phyloP scores from a whole-genome alignment of 1,140 invertebrate genomes.

The Drosophila pachea region DNA sequence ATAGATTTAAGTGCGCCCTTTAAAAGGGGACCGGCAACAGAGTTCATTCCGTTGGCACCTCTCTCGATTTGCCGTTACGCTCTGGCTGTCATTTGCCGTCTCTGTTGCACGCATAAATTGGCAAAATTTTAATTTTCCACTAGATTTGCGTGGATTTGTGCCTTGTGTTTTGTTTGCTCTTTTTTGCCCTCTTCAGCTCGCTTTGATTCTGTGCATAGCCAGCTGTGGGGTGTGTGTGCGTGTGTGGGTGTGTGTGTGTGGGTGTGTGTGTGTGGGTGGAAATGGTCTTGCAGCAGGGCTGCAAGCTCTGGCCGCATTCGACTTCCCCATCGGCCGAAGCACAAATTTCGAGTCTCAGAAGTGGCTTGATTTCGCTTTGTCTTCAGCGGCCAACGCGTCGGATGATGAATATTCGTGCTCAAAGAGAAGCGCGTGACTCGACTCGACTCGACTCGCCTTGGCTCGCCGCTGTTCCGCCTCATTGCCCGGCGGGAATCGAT shows the following conservation, averaged over 20 bases:
- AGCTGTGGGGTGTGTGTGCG: background rate
- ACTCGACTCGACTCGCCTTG: no score
- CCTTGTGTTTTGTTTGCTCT: constrained; percentile 19
- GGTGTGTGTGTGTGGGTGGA: background rate
- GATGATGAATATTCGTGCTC: constrained; percentile 24
- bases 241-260: background rate
- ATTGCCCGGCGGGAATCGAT: background rate
- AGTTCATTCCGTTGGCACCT: background rate
- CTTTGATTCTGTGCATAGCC: constrained; percentile 21
- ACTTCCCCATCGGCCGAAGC: no score
- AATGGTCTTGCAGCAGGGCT: no score
- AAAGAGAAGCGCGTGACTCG: background rate
- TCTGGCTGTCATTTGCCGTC: constrained; percentile 12
- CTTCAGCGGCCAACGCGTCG: constrained; percentile 10
- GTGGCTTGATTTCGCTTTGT: background rate
- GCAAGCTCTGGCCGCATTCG: no score
- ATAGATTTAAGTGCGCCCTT: no score
- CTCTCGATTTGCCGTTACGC: background rate
- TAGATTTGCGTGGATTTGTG: constrained; percentile 49
- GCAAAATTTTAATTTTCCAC: constrained; percentile 51
- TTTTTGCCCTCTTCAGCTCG: constrained; percentile 25
- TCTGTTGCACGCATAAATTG: constrained; percentile 37
- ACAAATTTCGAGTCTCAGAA: no score
- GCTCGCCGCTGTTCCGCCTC: no score
- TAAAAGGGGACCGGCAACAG: no score